Percentiles rank a stretch among this genome's conserved stretches.
Evolutionary conservation across 2,888 invertebrate species (phyloP).

Genomic region (Cephus runcator): DNA sequence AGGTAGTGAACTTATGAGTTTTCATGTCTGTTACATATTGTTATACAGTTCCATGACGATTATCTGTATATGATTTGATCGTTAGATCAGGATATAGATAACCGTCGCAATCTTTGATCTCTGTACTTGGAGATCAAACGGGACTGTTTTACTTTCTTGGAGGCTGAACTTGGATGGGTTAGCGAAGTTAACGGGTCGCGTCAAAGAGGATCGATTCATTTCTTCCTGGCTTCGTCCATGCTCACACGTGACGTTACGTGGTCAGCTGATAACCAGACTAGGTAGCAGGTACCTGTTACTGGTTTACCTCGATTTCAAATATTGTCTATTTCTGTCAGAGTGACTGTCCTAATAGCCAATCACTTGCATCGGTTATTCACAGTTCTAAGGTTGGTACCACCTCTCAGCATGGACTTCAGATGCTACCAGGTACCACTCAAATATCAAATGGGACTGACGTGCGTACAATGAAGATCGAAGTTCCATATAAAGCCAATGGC

Average conservation of each 20-base stretch:
- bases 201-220: not conserved
- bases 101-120: not conserved
- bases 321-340: not conserved
- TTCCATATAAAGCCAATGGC: not conserved
- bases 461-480: not conserved
- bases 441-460: not conserved
- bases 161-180: not conserved
- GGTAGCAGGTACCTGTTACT: not conserved
- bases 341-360: not conserved
- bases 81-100: not conserved
- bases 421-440: not conserved
- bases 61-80: not conserved
- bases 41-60: not conserved
- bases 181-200: not conserved
- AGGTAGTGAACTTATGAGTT: not conserved
- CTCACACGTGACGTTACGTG: not conserved
- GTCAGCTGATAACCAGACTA: not conserved
- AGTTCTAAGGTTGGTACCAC: not conserved
- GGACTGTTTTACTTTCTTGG: not conserved
- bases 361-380: not conserved
- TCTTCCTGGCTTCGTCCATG: not conserved
- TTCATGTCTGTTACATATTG: not conserved
- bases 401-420: not conserved
- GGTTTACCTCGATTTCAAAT: not conserved
- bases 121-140: not conserved